Conservation (phyloP, 1,140 invertebrate species). For the Hycleus phaleratus region DNA sequence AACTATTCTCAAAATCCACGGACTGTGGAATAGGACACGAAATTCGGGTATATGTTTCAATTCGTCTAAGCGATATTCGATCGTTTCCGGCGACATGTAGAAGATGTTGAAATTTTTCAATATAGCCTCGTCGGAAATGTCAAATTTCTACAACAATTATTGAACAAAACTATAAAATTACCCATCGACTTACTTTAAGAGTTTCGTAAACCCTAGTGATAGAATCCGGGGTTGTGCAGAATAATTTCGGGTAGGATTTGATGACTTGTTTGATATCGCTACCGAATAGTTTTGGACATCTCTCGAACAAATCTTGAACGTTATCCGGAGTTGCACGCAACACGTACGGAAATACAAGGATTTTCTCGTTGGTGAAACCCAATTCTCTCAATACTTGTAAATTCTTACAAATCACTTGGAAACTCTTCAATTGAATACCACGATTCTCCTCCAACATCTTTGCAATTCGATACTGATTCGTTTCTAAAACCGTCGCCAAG, state of each 20-base stretch:
- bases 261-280: conserved; percentile 43
- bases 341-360: conserved; percentile 45
- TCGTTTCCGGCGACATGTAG: conserved; percentile 37
- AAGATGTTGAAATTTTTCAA: conserved; percentile 42
- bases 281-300: conserved; percentile 40
- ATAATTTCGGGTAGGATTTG: conserved; percentile 43
- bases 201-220: conserved; percentile 41
- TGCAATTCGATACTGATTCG: conserved; percentile 41
- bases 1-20: conserved; percentile 46
- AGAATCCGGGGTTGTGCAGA: conserved; percentile 38
- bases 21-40: conserved; percentile 43
- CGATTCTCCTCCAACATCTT: conserved; percentile 42
- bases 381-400: conserved; percentile 39
- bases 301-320: conserved; percentile 41
- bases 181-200: conserved; percentile 31
- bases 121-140: conserved; percentile 41
- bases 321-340: conserved; percentile 43
- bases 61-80: conserved; percentile 43
- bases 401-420: conserved; percentile 43
- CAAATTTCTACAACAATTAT: conserved; percentile 32
- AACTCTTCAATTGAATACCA: conserved; percentile 43
- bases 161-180: background rate
- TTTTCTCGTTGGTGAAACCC: conserved; percentile 35
- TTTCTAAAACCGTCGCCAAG: conserved; percentile 41
- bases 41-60: conserved; percentile 45